These are phyloP conservation scores for Antidorcas marsupialis DNA, from an alignment of 2,113 vertebrate genomes.

Conservation along the genomic window DNA sequence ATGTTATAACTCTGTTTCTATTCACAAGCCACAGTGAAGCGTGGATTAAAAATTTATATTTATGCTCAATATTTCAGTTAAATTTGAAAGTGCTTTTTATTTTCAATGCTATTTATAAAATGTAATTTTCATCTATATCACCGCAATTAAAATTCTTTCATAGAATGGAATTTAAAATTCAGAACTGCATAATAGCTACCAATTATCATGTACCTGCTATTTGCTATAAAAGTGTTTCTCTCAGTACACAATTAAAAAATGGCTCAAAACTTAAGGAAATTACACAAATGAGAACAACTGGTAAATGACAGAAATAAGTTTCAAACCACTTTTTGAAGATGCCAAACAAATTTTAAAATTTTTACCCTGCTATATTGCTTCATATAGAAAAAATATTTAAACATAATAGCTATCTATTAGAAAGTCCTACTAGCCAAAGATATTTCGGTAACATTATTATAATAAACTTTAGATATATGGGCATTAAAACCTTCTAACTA, in stretches of 20 bases:
- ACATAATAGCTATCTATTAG: not conserved
- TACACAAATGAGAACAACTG: not conserved
- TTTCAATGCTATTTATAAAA: not conserved
- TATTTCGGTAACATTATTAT: not conserved
- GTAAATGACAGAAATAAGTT: not conserved
- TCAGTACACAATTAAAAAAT: not conserved
- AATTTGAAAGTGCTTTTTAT: not conserved
- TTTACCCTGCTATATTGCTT: not conserved
- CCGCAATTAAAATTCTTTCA: not conserved
- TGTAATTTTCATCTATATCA: slow-evolving; percentile 1
- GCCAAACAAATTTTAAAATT: not conserved
- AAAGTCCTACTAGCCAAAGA: not conserved
- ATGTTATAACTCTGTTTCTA: slow-evolving; percentile 19
- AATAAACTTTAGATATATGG: not conserved
- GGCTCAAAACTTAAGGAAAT: not conserved
- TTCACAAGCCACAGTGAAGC: not conserved
- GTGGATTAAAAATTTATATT: not conserved
- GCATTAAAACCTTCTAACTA: not conserved
- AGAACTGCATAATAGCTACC: not conserved
- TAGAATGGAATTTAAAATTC: not conserved
- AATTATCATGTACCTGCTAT: not conserved
- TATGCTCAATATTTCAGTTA: not conserved
- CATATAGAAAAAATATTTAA: not conserved
- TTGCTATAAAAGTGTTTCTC: not conserved
- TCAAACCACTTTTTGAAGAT: not conserved